Evolutionary conservation across 2,113 vertebrate species (phyloP), one percentile per base, ranked within the genome.

Genomic region (Stictonetta naevosa): DNA sequence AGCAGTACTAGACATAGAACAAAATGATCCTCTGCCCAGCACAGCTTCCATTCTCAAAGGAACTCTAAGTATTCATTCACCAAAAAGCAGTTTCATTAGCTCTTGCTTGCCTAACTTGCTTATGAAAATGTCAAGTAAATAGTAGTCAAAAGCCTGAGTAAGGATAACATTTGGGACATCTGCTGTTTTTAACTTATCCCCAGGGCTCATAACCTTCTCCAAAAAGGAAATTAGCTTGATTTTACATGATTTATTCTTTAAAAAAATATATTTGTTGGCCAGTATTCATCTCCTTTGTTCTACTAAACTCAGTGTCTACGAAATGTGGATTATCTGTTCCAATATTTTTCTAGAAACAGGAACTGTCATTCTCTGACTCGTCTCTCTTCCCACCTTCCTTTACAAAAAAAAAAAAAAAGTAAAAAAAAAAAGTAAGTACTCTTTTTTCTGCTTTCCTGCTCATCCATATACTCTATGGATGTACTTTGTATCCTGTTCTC

Each of bases 221-320:
- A 94, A 81, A 73, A 93, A 93, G 50, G 56, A 93, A 94, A 93
- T 75, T 59, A 78, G 76, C 52, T 90, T 83, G 90, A 90, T 86
- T 95, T 96, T 81, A 86, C 64, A 29, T 83, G 7, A 93, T 90
- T 93, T 92, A 90, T 88, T 81, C 19, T 71, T 81, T 60, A 88
- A 96, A 96, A 92, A 94, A 96, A 95, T 92, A 74, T 58, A 90
- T 83, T 94, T 86, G 38, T 62, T 95, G 85, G 95, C 88, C 46
- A 78, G 46, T 72, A 84, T 69, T 94, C 74, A 73, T 71, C 50
- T 96, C 56, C 83, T 94, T 97, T 94, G 80, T 93, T 97, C 86
- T 92, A 94, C 69, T 67, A 93, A 95, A 83, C 20, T 19, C 46
- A 85, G 33, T 12, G 60, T 78, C 53, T 79, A 50, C 82, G 86